Evolutionary conservation across 1,140 invertebrate species (phyloP).

Genomic region (Drosophila lacteicornis): DNA sequence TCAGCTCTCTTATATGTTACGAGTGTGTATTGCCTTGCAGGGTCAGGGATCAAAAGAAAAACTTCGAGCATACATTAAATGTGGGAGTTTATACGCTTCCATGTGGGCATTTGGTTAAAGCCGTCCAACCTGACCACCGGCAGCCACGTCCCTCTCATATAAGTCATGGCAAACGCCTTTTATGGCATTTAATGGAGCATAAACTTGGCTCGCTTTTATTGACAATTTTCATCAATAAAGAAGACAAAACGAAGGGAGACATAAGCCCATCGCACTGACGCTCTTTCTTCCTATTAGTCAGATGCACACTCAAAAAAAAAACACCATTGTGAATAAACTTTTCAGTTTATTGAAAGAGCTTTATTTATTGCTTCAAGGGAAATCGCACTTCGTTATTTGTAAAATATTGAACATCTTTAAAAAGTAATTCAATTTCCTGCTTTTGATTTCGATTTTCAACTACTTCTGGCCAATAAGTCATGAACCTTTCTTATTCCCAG

Average conservation of each 20-base stretch:
- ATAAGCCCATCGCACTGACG: slow-evolving; percentile 51
- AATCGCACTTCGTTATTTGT: not conserved
- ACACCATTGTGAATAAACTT: not conserved
- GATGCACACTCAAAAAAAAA: slow-evolving; percentile 11
- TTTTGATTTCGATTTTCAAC: not conserved
- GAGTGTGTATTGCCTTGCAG: not conserved
- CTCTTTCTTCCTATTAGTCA: slow-evolving; percentile 2
- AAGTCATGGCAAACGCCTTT: slow-evolving; percentile 62
- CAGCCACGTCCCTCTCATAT: slow-evolving; percentile 47
- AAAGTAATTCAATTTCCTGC: not conserved
- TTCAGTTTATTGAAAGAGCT: too few relatives aligned
- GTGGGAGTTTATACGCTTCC: slow-evolving; percentile 33
- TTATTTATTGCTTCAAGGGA: too few relatives aligned
- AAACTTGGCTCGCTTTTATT: slow-evolving; percentile 66
- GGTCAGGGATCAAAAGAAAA: slow-evolving; percentile 49
- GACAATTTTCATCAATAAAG: slow-evolving; percentile 77
- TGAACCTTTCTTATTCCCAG: not conserved
- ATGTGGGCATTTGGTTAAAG: slow-evolving; percentile 17
- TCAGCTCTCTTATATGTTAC: not conserved
- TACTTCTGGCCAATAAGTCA: slow-evolving; percentile 15
- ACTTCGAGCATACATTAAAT: slow-evolving; percentile 65
- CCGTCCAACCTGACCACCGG: slow-evolving; percentile 31
- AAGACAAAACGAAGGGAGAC: slow-evolving; percentile 41
- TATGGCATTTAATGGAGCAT: slow-evolving; percentile 76
- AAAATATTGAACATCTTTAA: too few relatives aligned